Evolutionary conservation across 1,140 invertebrate species (phyloP).

Genomic region (Melitaea cinxia): DNA sequence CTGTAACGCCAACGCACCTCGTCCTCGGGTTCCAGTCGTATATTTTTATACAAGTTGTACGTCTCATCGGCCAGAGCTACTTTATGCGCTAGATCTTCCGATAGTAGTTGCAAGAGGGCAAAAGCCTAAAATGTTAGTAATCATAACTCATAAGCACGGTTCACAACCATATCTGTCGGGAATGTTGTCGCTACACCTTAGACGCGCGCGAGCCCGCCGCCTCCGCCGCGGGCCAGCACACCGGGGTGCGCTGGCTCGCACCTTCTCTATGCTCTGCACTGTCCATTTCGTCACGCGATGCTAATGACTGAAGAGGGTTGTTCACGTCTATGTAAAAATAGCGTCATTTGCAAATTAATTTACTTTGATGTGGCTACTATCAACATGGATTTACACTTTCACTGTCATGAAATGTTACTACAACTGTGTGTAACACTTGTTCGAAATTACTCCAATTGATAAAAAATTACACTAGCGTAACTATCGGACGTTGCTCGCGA

Average conservation of each 20-base stretch:
- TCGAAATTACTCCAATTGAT: no score
- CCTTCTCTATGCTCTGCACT: constrained; percentile 1
- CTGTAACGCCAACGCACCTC: no score
- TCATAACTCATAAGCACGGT: not conserved
- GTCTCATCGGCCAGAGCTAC: constrained; percentile 62
- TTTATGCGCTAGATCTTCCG: constrained; percentile 58
- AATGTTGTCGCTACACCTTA: constrained; percentile 13
- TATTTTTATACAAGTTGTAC: constrained; percentile 68
- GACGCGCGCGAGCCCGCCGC: constrained; percentile 22
- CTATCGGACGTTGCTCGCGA: no score
- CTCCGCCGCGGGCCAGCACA: not conserved
- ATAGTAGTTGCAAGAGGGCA: constrained; percentile 63
- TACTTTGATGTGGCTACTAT: no score
- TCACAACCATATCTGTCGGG: not conserved
- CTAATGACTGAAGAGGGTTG: constrained; percentile 48
- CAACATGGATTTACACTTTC: no score
- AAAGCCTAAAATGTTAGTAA: constrained; percentile 47
- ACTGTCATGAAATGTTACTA: no score
- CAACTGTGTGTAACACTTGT: no score
- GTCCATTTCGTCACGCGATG: constrained; percentile 30
- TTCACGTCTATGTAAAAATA: constrained; percentile 50
- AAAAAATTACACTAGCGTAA: no score
- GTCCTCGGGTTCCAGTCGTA: constrained; percentile 52
- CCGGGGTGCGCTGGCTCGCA: constrained; percentile 1
- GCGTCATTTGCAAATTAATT: no score